Percentiles rank a stretch among this genome's conserved stretches.
Evolutionary conservation across 2,113 vertebrate genomes (phyloP).

Genomic region (Sula dactylatra): DNA sequence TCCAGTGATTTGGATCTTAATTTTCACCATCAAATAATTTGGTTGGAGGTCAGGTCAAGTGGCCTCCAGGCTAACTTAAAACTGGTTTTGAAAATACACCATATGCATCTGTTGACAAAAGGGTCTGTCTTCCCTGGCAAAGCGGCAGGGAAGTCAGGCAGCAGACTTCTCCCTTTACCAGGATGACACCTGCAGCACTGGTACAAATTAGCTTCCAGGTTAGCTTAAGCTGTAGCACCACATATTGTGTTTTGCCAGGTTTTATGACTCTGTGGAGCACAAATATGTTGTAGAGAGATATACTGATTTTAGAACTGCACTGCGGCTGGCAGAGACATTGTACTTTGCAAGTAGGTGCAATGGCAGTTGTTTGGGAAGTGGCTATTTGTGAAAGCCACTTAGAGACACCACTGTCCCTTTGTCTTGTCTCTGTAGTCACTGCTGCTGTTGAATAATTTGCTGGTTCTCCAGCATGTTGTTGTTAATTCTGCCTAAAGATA

Average conservation of each 20-base stretch:
- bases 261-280: background rate
- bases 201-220: too few species aligned
- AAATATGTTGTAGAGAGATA: background rate
- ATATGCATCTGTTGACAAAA: background rate
- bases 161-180: accelerated
- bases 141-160: background rate
- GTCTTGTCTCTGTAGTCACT: background rate
- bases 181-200: background rate
- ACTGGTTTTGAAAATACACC: background rate
- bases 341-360: background rate
- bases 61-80: background rate
- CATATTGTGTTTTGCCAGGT: accelerated
- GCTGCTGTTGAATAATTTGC: background rate
- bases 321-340: background rate
- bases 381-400: background rate
- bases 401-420: background rate
- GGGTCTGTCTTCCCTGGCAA: background rate
- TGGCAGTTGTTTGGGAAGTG: background rate
- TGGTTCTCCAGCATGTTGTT: background rate
- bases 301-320: accelerated
- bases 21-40: constrained; percentile 13
- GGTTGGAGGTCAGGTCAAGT: background rate
- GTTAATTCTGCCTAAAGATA: background rate
- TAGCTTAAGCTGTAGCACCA: background rate
- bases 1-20: background rate